These are phyloP conservation scores for Ailuropoda melanoleuca DNA, from an alignment of 2,113 vertebrate species.

Conservation along the genomic window DNA sequence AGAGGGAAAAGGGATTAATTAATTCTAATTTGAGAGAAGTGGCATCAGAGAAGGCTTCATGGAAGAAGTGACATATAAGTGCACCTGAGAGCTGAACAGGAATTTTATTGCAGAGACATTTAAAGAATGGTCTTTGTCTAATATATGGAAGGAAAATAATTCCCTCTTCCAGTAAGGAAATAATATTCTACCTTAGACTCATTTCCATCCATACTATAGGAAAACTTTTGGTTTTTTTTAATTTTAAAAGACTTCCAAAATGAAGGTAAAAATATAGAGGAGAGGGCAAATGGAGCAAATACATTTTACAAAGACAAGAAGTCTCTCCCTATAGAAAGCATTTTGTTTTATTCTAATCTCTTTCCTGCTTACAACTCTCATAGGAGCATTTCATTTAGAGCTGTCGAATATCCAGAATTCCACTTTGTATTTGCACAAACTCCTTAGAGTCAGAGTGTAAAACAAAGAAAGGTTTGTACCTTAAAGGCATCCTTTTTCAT, in stretches of 20 bases:
- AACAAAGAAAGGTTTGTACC: not conserved
- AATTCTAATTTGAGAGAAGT: not conserved
- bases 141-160: not conserved
- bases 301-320: not conserved
- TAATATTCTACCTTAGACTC: not conserved
- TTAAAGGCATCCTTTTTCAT: not conserved
- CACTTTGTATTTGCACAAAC: conserved; percentile 39
- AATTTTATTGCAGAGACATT: not conserved
- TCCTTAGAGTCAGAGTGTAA: conserved; percentile 30
- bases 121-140: not conserved
- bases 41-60: not conserved
- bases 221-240: not conserved
- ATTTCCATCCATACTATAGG: not conserved
- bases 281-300: not conserved
- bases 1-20: not conserved
- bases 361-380: conserved; percentile 1
- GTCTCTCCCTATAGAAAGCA: not conserved
- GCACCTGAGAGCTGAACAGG: not conserved
- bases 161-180: not conserved
- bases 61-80: not conserved
- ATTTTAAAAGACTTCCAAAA: conserved; percentile 20
- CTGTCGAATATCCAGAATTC: conserved; percentile 47
- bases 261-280: not conserved
- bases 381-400: conserved; percentile 9
- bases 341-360: conserved; percentile 2